Evolutionary conservation across 2,888 invertebrate species (phyloP), one percentile per base, ranked within the genome.

Genomic region (Amaurobius ferox): DNA sequence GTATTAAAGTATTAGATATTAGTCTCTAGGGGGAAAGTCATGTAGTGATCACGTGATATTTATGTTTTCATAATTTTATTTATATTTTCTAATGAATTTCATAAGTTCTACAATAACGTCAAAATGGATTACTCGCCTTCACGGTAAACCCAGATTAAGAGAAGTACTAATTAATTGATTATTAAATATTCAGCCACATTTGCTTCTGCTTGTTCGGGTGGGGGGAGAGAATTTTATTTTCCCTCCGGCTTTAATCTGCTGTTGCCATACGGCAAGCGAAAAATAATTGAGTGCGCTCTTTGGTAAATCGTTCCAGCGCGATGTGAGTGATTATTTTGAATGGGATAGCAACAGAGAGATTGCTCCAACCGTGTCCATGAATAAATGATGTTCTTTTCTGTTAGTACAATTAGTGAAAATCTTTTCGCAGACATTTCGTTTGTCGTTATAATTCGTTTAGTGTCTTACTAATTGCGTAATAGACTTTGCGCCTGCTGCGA

Each of bases 161-260:
- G 76, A 64, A 71, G 68, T 62, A 70, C 81, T 83, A 83, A 83
- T 83, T 83, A 83, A 83, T 83, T 83, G 81, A 74, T 76, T 83
- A 76, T 83, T 83, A 83, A 83, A 76, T 62, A 64, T 44, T 39
- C 68, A 19, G 78, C 35, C 29, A 62, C 28, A n/a, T 68, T 48
- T 71, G 35, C 32, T 35, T 35, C 16, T 35, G 28, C 73, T 35
- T 30, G 26, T 5, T 29, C 13, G 32, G 39, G 73, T 16, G 48
- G 61, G 39, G n/a, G 44, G 29, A 13, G 9, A 19, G 35, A 39
- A 73, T 39, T 26, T 40, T 55, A 39, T 32, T 44, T 39, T 66
- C 64, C 35, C 5, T 40, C 35, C 64, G 16, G 26, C 28, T 62
- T 68, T 80, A 73, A 80, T 80, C 61, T 73, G 32, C 44, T 28